A percentile compares a stretch with the other conserved stretches of the same genome.
phyloP scores from a whole-genome alignment of 2,797 vertebrate species.

The Brotula barbata region DNA sequence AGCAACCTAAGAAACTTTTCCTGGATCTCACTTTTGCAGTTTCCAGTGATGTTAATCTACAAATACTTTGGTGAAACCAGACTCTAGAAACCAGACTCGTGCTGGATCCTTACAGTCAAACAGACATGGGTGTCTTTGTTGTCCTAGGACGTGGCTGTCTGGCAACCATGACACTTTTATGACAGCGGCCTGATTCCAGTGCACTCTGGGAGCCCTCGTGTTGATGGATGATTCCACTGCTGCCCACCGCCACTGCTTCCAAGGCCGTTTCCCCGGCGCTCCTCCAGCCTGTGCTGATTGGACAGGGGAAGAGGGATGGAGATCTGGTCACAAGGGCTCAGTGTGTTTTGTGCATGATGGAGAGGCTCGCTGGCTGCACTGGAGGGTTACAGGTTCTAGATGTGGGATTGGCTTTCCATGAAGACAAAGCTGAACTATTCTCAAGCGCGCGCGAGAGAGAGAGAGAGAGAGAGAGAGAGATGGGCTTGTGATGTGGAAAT shows the following conservation, averaged over 20 bases:
- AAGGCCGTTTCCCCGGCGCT: slow-evolving; percentile 32
- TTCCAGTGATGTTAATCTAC: slow-evolving; percentile 32
- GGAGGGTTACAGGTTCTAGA: slow-evolving; percentile 24
- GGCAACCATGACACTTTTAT: slow-evolving; percentile 64
- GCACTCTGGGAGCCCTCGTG: slow-evolving; percentile 45
- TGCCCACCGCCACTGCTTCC: slow-evolving; percentile 40
- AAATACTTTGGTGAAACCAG: slow-evolving; percentile 27
- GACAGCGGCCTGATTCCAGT: slow-evolving; percentile 57
- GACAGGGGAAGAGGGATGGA: slow-evolving; percentile 39
- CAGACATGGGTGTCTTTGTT: slow-evolving; percentile 58
- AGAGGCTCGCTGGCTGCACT: slow-evolving; percentile 19
- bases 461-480: slow-evolving; percentile 25
- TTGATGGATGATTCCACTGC: slow-evolving; percentile 67
- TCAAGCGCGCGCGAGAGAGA: slow-evolving; percentile 36
- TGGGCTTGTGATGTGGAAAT: slow-evolving; percentile 39
- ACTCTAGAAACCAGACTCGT: slow-evolving; percentile 20
- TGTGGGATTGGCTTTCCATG: slow-evolving; percentile 43
- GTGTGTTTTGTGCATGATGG: slow-evolving; percentile 47
- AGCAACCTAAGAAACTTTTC: background rate
- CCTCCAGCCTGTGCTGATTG: slow-evolving; percentile 38
- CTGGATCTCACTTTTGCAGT: slow-evolving; percentile 11
- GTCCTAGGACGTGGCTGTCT: slow-evolving; percentile 38
- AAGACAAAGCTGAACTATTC: slow-evolving; percentile 43
- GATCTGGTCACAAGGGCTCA: slow-evolving; percentile 43
- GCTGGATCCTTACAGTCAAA: slow-evolving; percentile 12